These are phyloP conservation scores for Saccostrea cuccullata DNA, from an alignment of 1,140 invertebrate species.

Conservation along the genomic window DNA sequence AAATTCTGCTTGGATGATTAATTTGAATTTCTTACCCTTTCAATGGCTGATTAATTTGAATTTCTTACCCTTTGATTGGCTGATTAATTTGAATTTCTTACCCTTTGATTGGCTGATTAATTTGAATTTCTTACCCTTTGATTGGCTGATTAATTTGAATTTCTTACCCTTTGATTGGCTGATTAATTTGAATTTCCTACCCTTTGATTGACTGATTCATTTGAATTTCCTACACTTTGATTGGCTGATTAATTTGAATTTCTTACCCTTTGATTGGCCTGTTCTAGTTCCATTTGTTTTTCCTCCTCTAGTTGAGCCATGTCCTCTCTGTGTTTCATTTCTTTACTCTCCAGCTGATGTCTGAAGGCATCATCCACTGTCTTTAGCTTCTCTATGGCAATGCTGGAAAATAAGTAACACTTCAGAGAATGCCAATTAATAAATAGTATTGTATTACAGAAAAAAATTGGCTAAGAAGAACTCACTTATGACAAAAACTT, in stretches of 20 bases:
- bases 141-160: neutral
- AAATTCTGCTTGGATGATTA: too few relatives aligned
- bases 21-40: too few relatives aligned
- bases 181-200: neutral
- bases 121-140: neutral
- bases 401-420: slow-evolving; percentile 57
- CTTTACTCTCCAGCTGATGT: slow-evolving; percentile 74
- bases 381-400: slow-evolving; percentile 72
- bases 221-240: neutral
- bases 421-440: neutral
- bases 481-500: too few relatives aligned
- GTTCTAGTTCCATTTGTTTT: slow-evolving; percentile 72
- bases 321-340: slow-evolving; percentile 68
- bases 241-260: neutral
- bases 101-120: neutral
- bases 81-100: neutral
- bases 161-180: neutral
- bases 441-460: too few relatives aligned
- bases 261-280: slow-evolving; percentile 71
- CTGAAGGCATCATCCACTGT: slow-evolving; percentile 74
- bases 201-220: neutral
- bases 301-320: slow-evolving; percentile 67
- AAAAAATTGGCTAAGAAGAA: too few relatives aligned
- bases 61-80: too few relatives aligned
- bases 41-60: too few relatives aligned